phyloP scores from a whole-genome alignment of 2,797 vertebrate species.

The Acomys russatus region DNA sequence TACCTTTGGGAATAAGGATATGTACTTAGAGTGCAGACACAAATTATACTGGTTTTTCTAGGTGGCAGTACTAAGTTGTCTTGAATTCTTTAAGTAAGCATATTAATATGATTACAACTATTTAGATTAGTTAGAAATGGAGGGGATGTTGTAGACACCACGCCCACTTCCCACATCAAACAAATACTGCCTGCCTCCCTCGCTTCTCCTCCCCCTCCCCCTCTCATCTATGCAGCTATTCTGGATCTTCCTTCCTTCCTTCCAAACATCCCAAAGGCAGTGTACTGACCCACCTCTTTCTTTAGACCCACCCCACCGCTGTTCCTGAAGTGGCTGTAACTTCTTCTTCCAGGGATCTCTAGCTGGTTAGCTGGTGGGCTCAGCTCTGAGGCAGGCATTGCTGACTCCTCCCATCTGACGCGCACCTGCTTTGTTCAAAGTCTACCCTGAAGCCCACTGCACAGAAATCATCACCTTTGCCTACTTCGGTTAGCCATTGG shows the following conservation, averaged over 20 bases:
- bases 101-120: slow-evolving; percentile 26
- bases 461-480: neutral
- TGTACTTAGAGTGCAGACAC: neutral
- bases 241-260: neutral
- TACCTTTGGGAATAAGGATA: neutral
- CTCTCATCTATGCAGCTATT: too few relatives aligned
- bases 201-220: too few relatives aligned
- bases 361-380: neutral
- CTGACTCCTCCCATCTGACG: neutral
- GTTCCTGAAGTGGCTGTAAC: neutral
- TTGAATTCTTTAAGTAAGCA: slow-evolving; percentile 20
- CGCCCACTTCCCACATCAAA: neutral
- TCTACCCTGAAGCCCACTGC: neutral
- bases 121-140: neutral
- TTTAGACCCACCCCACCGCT: neutral
- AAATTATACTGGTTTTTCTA: neutral
- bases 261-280: neutral
- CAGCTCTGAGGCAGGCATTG: neutral
- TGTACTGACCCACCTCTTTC: neutral
- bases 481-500: neutral
- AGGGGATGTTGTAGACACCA: neutral
- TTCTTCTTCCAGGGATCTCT: neutral
- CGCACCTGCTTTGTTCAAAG: neutral
- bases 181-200: neutral
- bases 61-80: neutral